Percentiles rank a stretch among this genome's conserved stretches.
Conservation (phyloP, 1,140 invertebrate genomes). For the Brachionus calyciflorus region DNA sequence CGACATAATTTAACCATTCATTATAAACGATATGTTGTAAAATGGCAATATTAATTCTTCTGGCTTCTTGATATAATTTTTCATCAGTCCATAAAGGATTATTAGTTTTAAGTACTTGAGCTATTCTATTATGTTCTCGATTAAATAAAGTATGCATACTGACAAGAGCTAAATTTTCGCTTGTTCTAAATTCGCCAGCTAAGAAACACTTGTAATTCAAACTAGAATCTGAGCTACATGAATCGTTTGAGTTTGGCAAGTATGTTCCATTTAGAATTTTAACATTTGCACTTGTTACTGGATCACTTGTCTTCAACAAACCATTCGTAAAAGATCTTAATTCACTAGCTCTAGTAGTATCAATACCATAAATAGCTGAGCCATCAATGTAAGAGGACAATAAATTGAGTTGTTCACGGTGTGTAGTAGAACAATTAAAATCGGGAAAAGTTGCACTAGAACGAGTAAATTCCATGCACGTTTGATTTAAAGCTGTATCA, state of each 20-base stretch:
- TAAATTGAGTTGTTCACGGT: conserved; percentile 69
- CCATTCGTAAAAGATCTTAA: conserved; percentile 3
- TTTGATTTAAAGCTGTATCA: conserved; percentile 10
- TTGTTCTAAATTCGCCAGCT: conserved; percentile 6
- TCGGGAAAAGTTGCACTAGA: conserved; percentile 13
- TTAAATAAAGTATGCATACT: conserved; percentile 72
- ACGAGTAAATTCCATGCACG: conserved; percentile 26
- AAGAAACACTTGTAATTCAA: conserved; percentile 1
- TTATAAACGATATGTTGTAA: conserved; percentile 90
- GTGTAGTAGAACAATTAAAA: not conserved
- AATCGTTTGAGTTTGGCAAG: not conserved
- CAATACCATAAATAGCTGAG: conserved; percentile 73
- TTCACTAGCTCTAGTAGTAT: conserved; percentile 48
- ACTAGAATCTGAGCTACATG: not conserved
- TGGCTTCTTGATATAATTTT: conserved; percentile 68
- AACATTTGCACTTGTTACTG: not conserved
- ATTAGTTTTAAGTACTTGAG: conserved; percentile 42
- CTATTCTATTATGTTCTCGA: conserved; percentile 52
- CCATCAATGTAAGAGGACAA: conserved; percentile 79
- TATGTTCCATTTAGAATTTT: not conserved
- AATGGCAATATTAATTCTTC: conserved; percentile 81
- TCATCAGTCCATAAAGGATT: conserved; percentile 50
- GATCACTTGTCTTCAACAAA: conserved; percentile 2
- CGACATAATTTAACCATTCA: conserved; percentile 87
- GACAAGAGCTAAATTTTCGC: not conserved